Percentiles rank a stretch among this genome's conserved stretches.
phyloP scores from a whole-genome alignment of 2,888 invertebrate species.

The Drosophila lutescens region DNA sequence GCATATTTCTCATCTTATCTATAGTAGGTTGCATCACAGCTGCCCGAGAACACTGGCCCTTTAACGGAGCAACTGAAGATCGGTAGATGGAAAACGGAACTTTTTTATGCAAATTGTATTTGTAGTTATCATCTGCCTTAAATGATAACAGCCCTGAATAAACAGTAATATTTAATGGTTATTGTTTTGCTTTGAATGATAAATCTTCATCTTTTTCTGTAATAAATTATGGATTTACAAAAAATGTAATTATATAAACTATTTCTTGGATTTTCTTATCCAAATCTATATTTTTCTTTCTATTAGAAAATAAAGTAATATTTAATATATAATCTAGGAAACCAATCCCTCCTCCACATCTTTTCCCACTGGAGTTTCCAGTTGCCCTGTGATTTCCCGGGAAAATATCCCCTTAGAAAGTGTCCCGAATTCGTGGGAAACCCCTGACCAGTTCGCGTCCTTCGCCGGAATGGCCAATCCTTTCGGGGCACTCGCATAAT shows the following conservation, averaged over 20 bases:
- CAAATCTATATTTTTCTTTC: too few relatives aligned
- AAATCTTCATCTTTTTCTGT: neutral
- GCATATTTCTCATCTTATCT: slow-evolving; percentile 39
- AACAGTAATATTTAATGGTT: neutral
- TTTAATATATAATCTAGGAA: too few relatives aligned
- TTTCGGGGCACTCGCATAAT: slow-evolving; percentile 62
- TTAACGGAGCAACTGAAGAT: neutral
- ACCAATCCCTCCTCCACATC: neutral
- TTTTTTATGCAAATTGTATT: neutral
- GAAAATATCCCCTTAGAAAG: slow-evolving; percentile 8
- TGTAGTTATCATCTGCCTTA: neutral
- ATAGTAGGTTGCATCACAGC: slow-evolving; percentile 54
- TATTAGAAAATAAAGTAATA: too few relatives aligned
- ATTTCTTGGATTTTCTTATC: too few relatives aligned
- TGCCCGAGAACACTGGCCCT: slow-evolving; percentile 26
- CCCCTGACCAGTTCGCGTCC: slow-evolving; percentile 32
- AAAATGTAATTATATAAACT: too few relatives aligned
- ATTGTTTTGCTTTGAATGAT: neutral
- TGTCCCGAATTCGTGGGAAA: slow-evolving; percentile 58
- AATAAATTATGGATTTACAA: too few relatives aligned
- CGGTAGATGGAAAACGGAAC: slow-evolving; percentile 7
- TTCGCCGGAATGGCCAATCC: slow-evolving; percentile 71
- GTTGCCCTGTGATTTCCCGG: slow-evolving; percentile 10
- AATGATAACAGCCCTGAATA: too few relatives aligned
- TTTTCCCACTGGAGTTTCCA: neutral